Percentiles rank a stretch among this genome's conserved stretches.
phyloP scores from a whole-genome alignment of 64 coral and sea anemone species.

The Pachyseris speciosa region DNA sequence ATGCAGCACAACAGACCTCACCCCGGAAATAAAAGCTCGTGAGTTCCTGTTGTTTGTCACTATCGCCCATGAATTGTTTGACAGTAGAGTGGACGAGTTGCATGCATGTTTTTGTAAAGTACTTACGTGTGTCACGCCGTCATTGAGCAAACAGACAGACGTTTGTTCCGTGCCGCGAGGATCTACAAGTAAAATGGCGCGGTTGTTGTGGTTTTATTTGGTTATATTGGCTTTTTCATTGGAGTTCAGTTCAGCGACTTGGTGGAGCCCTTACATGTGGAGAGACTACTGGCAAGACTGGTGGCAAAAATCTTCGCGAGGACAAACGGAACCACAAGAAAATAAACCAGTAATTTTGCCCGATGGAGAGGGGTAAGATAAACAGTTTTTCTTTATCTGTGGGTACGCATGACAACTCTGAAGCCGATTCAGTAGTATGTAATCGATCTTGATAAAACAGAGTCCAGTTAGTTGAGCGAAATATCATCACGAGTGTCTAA shows the following conservation, averaged over 20 bases:
- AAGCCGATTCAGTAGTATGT: not conserved
- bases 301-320: not conserved
- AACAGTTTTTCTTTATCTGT: not conserved
- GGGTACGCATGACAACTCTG: not conserved
- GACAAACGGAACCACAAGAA: not conserved
- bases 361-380: slow-evolving; percentile 1
- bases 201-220: not conserved
- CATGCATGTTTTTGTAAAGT: no score
- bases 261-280: slow-evolving; percentile 34
- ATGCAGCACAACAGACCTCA: no score
- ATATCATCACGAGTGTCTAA: not conserved
- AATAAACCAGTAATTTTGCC: not conserved
- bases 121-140: not conserved
- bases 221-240: not conserved
- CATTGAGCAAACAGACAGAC: not conserved
- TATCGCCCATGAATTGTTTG: no score
- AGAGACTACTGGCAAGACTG: slow-evolving; percentile 36
- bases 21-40: no score
- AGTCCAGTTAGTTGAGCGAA: not conserved
- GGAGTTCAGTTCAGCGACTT: not conserved
- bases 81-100: no score
- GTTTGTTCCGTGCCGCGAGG: not conserved
- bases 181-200: not conserved
- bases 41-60: no score
- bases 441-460: not conserved